phyloP scores from a whole-genome alignment of 2,113 vertebrate species.

The Nannospalax galili region DNA sequence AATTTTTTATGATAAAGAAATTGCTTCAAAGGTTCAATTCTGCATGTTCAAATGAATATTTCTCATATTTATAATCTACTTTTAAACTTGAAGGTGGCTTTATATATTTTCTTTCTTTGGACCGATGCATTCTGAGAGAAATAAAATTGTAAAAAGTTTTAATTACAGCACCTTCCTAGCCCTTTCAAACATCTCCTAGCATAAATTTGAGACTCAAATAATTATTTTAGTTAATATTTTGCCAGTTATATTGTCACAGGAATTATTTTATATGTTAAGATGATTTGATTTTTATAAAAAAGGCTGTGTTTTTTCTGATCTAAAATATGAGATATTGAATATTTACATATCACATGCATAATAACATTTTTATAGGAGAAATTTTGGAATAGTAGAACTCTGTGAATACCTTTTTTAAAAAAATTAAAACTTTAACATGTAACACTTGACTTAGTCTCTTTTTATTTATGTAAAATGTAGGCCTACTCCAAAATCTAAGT shows the following conservation, averaged over 20 bases:
- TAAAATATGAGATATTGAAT: slow-evolving; percentile 27
- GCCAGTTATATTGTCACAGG: background rate
- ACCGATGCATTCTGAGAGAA: background rate
- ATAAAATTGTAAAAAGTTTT: slow-evolving; percentile 39
- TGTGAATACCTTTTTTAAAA: background rate
- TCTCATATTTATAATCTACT: slow-evolving; percentile 20
- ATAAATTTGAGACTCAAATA: background rate
- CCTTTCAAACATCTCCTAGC: background rate
- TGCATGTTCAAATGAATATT: background rate
- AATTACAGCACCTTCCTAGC: background rate
- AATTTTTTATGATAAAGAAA: slow-evolving; percentile 59
- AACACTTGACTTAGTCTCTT: background rate
- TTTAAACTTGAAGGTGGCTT: slow-evolving; percentile 39
- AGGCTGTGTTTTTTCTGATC: slow-evolving; percentile 6
- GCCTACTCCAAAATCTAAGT: background rate
- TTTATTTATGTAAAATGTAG: slow-evolving; percentile 6
- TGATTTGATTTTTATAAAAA: slow-evolving; percentile 12
- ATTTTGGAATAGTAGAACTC: slow-evolving; percentile 6
- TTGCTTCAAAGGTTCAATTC: slow-evolving; percentile 18
- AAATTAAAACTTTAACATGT: background rate
- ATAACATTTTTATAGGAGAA: background rate
- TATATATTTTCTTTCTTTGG: background rate
- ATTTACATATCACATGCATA: slow-evolving; percentile 19
- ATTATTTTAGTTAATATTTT: slow-evolving; percentile 33
- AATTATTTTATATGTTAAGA: slow-evolving; percentile 1